A percentile compares a stretch with the other conserved stretches of the same genome.
Evolutionary conservation across 1,140 invertebrate genomes (phyloP).

Genomic region (Drosophila aff.): DNA sequence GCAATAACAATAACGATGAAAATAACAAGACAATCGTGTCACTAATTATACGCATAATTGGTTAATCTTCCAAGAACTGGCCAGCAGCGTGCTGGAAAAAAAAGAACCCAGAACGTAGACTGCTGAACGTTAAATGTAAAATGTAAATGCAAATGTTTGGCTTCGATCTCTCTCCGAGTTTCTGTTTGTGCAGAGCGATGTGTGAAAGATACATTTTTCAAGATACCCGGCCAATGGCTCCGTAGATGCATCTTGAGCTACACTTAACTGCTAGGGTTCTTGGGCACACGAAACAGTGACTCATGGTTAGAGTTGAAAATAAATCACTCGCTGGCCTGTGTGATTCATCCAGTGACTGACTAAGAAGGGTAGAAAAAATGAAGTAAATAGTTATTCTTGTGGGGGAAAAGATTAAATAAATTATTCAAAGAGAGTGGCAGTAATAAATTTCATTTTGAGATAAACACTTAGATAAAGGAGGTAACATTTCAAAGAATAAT

Average conservation of each 20-base stretch:
- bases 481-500: neutral
- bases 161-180: slow-evolving; percentile 44
- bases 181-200: slow-evolving; percentile 35
- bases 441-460: neutral
- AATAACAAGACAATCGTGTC: slow-evolving; percentile 80
- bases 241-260: slow-evolving; percentile 17
- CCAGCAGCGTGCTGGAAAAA: slow-evolving; percentile 29
- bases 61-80: slow-evolving; percentile 79
- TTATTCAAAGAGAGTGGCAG: neutral
- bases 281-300: slow-evolving; percentile 21
- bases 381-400: slow-evolving; percentile 1
- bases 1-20: slow-evolving; percentile 58
- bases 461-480: neutral
- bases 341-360: slow-evolving; percentile 32
- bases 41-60: slow-evolving; percentile 84
- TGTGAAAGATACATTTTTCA: slow-evolving; percentile 55
- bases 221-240: slow-evolving; percentile 23
- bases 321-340: slow-evolving; percentile 14
- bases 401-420: slow-evolving; percentile 11
- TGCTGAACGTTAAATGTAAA: slow-evolving; percentile 51
- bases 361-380: neutral
- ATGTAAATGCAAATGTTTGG: slow-evolving; percentile 65
- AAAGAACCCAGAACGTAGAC: slow-evolving; percentile 3
- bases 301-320: slow-evolving; percentile 14
- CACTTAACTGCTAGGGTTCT: slow-evolving; percentile 23